Evolutionary conservation across 92 coral and sea anemone species (phyloP).

Genomic region (Porites rus): DNA sequence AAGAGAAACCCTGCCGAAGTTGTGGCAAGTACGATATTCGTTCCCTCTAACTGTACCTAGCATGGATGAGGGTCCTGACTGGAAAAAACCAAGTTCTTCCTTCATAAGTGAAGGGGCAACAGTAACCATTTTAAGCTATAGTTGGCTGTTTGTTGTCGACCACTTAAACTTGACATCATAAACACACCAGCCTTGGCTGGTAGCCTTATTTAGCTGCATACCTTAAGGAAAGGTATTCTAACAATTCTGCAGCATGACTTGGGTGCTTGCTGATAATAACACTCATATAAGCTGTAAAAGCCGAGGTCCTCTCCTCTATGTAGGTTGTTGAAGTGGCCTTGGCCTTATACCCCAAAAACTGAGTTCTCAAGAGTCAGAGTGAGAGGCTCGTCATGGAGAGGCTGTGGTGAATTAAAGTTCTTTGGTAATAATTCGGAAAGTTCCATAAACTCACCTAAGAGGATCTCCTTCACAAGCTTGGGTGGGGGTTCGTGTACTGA

Average conservation of each 20-base stretch:
- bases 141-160: constrained; percentile 39
- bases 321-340: constrained; percentile 43
- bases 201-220: constrained; percentile 47
- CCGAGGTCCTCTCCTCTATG: constrained; percentile 49
- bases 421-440: constrained; percentile 51
- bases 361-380: constrained; percentile 19
- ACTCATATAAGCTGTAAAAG: constrained; percentile 10
- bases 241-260: not conserved
- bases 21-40: too few relatives aligned
- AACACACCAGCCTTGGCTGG: not conserved
- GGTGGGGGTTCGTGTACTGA: constrained; percentile 50
- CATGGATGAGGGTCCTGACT: too few relatives aligned
- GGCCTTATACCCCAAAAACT: constrained; percentile 13
- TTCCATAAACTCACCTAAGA: constrained; percentile 63
- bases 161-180: constrained; percentile 49
- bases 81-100: constrained; percentile 47
- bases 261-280: too few relatives aligned
- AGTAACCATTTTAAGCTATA: constrained; percentile 43
- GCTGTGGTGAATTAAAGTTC: constrained; percentile 36
- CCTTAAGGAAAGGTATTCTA: constrained; percentile 53
- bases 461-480: constrained; percentile 36
- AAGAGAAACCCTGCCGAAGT: too few relatives aligned
- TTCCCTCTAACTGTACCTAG: too few relatives aligned
- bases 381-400: constrained; percentile 38
- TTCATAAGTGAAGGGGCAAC: constrained; percentile 39